Evolutionary conservation across 92 coral and sea anemone species (phyloP).

Genomic region (Siderastrea radians): DNA sequence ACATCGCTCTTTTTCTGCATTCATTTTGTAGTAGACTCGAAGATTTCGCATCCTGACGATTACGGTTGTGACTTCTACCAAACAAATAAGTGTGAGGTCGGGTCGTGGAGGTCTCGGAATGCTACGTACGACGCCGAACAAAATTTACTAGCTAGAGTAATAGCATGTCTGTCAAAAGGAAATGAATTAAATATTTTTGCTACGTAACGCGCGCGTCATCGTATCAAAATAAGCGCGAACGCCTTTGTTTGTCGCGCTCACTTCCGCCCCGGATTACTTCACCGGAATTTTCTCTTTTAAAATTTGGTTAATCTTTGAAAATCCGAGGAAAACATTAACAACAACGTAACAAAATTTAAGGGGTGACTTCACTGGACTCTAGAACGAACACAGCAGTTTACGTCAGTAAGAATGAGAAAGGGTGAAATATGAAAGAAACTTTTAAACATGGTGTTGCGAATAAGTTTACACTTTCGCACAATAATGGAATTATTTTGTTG

Average conservation of each 20-base stretch:
- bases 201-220: conserved; percentile 57
- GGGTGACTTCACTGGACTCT: background rate
- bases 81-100: background rate
- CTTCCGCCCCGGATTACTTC: conserved; percentile 25
- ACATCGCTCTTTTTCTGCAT: conserved; percentile 10
- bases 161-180: conserved; percentile 27
- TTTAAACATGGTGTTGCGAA: background rate
- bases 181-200: conserved; percentile 54
- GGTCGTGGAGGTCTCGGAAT: conserved; percentile 20
- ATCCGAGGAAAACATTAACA: conserved; percentile 1
- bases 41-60: conserved; percentile 16
- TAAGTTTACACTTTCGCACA: conserved; percentile 6
- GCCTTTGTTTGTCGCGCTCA: conserved; percentile 8
- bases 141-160: background rate
- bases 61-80: background rate
- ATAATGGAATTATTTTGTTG: conserved; percentile 4
- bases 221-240: conserved; percentile 34
- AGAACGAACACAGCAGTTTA: background rate
- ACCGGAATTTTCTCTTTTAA: background rate
- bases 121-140: background rate
- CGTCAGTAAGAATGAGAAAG: background rate
- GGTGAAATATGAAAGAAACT: background rate
- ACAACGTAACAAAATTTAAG: background rate
- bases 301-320: conserved; percentile 21
- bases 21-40: conserved; percentile 15